phyloP scores from a whole-genome alignment of 2,888 invertebrate species.

The Sinopyrophorus schimmeli region DNA sequence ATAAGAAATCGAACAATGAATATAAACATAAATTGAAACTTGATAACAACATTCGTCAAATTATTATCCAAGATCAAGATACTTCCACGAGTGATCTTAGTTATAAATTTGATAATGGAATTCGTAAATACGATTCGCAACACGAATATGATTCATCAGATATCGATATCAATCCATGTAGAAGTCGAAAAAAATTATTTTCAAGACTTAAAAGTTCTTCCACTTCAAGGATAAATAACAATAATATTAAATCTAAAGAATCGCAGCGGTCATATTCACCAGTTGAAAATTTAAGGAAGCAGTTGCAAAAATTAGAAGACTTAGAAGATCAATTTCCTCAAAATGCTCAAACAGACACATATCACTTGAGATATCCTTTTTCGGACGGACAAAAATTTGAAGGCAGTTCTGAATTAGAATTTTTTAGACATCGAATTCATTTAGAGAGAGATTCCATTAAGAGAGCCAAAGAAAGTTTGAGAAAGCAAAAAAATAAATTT shows the following conservation, averaged over 20 bases:
- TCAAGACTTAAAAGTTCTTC: conserved; percentile 72
- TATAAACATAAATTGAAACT: conserved; percentile 42
- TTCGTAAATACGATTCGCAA: conserved; percentile 45
- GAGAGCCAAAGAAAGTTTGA: conserved; percentile 76
- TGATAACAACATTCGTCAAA: conserved; percentile 48
- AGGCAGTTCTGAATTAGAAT: conserved; percentile 73
- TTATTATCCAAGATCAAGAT: conserved; percentile 52
- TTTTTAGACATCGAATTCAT: conserved; percentile 80
- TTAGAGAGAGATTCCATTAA: conserved; percentile 80
- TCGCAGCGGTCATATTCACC: conserved; percentile 67
- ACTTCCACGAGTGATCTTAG: conserved; percentile 57
- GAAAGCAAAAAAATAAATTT: conserved; percentile 69
- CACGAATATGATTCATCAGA: conserved; percentile 59
- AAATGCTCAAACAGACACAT: conserved; percentile 68
- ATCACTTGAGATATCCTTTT: conserved; percentile 80
- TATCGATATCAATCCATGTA: conserved; percentile 57
- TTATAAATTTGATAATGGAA: conserved; percentile 54
- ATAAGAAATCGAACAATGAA: conserved; percentile 54
- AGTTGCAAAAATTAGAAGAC: conserved; percentile 79
- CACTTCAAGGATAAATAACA: conserved; percentile 69
- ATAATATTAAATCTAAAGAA: conserved; percentile 56
- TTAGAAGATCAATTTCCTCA: conserved; percentile 80
- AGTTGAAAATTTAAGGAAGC: conserved; percentile 77
- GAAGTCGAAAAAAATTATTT: conserved; percentile 68
- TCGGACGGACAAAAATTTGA: conserved; percentile 62